Base-by-base conservation (phyloP, 2,797 vertebrate species). In the Orientallactaga sibirica region DNA sequence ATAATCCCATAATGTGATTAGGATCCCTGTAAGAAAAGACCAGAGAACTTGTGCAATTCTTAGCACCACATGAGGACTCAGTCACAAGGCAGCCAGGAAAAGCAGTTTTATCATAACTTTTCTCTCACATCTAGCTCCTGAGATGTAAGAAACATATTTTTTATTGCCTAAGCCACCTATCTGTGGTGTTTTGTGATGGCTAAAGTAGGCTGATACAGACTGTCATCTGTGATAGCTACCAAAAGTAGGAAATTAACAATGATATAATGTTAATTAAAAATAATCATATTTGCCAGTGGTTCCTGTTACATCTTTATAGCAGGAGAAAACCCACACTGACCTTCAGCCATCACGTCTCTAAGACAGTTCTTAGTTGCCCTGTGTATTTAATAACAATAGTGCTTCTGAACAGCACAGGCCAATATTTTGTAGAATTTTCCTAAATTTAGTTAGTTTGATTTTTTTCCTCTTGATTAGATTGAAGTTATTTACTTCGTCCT, bases 221-320 rank as follows among this genome's bases (percentile, higher is more conserved):
- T 58, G 5, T 77, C 58, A 12, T 22, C 20, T 66, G 55, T 68
- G 84, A 6, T 14, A 88, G 4, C 83, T 86, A 68, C 64, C 61
- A 86, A 62, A 62, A 89, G 29, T 25, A 90, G 71, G 27, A 74
- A 93, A 87, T 85, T 88, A 90, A 77, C 37, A 94, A 5, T 77
- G 19, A 74, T 80, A 61, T 77, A 58, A 58, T 90, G 77, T 52
- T 85, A 68, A 78, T 16, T 93, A 43, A 84, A 66, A 25, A 79
- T 76, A 92, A 55, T 78, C 24, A 79, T 5, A 76, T 87, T 90
- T 93, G 20, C 16, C 29, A 33, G 58, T 90, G 84, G 5, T 87
- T 61, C 33, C 89, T 84, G 70, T 55, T 55, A n/a, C 81, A 73
- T 66, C 67, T 86, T 89, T 33, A 48, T 84, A 92, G 33, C 67